phyloP scores from a whole-genome alignment of 2,888 invertebrate genomes.

The Steinernema hermaphroditum region DNA sequence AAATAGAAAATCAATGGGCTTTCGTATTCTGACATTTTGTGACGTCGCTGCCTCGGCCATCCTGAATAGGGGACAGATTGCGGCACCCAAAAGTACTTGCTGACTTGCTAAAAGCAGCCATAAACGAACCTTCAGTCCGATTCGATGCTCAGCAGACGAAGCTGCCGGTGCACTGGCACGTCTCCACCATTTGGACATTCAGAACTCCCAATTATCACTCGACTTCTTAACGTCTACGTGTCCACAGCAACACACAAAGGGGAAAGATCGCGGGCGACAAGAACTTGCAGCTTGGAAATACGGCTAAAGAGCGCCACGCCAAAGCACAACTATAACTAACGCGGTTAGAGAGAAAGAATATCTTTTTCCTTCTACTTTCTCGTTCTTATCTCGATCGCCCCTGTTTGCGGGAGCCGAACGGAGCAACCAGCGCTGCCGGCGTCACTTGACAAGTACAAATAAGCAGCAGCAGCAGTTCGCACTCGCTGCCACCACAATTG shows the following conservation, averaged over 20 bases:
- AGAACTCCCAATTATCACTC: conserved; percentile 1
- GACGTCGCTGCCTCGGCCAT: neutral
- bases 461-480: conserved; percentile 19
- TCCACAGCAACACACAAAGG: neutral
- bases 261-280: neutral
- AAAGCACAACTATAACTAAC: conserved; percentile 25
- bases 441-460: conserved; percentile 31
- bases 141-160: neutral
- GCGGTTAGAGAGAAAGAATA: conserved; percentile 23
- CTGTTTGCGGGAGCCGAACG: conserved; percentile 3
- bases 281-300: neutral
- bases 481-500: neutral
- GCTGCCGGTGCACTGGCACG: conserved; percentile 17
- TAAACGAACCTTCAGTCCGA: conserved; percentile 11
- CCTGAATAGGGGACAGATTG: neutral
- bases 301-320: neutral
- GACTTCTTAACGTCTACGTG: neutral
- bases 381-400: conserved; percentile 23
- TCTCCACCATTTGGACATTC: conserved; percentile 30
- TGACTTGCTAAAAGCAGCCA: neutral
- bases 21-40: neutral
- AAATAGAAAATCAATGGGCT: neutral
- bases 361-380: conserved; percentile 25
- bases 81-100: neutral
- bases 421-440: conserved; percentile 21